Base-by-base conservation (phyloP, 2,888 invertebrate genomes). In the Drosophila koepferae region DNA sequence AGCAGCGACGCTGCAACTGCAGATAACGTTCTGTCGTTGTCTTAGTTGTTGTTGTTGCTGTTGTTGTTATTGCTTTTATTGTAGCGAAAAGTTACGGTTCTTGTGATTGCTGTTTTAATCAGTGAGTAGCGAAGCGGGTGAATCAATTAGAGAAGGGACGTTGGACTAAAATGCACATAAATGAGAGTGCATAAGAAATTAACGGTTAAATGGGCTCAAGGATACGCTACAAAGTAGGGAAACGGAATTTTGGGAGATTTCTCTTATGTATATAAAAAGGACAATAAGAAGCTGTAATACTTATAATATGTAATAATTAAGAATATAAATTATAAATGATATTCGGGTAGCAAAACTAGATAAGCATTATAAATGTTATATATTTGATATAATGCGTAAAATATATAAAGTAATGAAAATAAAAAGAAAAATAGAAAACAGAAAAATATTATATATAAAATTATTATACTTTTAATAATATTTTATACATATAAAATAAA, bases 71-170 rank as follows among this genome's bases (percentile, higher is more conserved):
- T 54, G 49, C 34, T 62, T 23, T 60, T 55, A 28, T 28, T 77
- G 53, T 38, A 68, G 69, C 53, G 58, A 20, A 38, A 54, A 43
- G 43, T 63, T 62, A 44, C 20, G 55, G 48, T 48, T 44, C 31
- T 72, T 60, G 18, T 60, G 48, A 56, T 68, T 73, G 73, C 44
- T 77, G 55, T 12, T 62, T 56, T 56, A 49, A 54, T 60, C 51
- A 56, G 36, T 58, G 46, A 58, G 51, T 18, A 49, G 49, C 66
- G 16, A 9, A 14, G 48, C 44, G 51, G 40, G 58, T 51, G 43
- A 58, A 40, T 46, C 34, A 54, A 49, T 58, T 40, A 38, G 18
- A 48, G 20, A 48, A 16, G 36, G 2, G 49, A 31, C 53, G 3
- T 34, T 69, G 38, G 40, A 28, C 40, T 16, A 54, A 48, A 64